Evolutionary conservation across 2,797 vertebrate species (phyloP).

Genomic region (Myiothlypis chrysogaster): DNA sequence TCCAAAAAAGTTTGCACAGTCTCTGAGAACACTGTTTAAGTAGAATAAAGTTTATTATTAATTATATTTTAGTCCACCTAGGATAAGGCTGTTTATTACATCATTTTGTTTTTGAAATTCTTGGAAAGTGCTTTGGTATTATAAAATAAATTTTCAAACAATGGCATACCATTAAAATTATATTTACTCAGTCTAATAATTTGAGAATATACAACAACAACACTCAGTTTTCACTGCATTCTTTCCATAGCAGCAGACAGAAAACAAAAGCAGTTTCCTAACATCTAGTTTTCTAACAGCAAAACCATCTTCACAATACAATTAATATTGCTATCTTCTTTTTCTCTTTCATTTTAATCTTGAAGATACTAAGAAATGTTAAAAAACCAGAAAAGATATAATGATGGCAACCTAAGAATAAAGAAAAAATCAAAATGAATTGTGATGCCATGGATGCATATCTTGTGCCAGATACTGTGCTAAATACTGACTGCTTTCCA

Average conservation of each 20-base stretch:
- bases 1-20: background rate
- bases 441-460: background rate
- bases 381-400: background rate
- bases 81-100: background rate
- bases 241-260: background rate
- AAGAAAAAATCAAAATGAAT: background rate
- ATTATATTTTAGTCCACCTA: background rate
- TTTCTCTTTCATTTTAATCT: background rate
- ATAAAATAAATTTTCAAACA: background rate
- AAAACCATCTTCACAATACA: background rate
- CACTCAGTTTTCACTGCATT: background rate
- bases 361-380: background rate
- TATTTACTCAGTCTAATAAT: background rate
- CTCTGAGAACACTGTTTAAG: slow-evolving; percentile 25
- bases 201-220: background rate
- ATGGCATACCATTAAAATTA: background rate
- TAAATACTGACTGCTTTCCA: background rate
- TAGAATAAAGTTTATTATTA: slow-evolving; percentile 12
- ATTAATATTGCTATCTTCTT: background rate
- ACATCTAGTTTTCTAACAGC: background rate
- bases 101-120: background rate
- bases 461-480: background rate
- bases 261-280: background rate
- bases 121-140: background rate
- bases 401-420: background rate